Evolutionary conservation across 1,140 invertebrate genomes (phyloP).

Genomic region (Batillaria attramentaria): DNA sequence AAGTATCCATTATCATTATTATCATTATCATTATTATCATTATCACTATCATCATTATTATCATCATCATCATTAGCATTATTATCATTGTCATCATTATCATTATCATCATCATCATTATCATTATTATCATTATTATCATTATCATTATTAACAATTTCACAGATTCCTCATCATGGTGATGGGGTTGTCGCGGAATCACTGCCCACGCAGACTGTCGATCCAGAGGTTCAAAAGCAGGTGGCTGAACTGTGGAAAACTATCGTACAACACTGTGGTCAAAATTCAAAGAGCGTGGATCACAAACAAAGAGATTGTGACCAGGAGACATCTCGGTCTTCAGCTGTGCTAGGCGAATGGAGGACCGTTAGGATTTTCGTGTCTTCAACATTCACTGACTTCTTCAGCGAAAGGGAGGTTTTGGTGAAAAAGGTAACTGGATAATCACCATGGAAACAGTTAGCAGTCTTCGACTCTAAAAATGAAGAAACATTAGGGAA

Average conservation of each 20-base stretch:
- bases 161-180: too few relatives aligned
- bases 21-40: too few relatives aligned
- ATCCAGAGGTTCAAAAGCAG: constrained; percentile 16
- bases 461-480: not conserved
- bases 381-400: constrained; percentile 71
- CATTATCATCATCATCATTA: too few relatives aligned
- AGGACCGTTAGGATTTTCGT: constrained; percentile 69
- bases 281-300: not conserved
- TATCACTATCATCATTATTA: too few relatives aligned
- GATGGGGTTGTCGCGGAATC: not conserved
- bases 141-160: too few relatives aligned
- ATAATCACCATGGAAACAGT: not conserved
- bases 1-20: too few relatives aligned
- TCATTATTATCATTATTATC: too few relatives aligned
- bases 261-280: not conserved
- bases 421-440: constrained; percentile 69
- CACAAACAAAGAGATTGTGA: not conserved
- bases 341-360: constrained; percentile 49
- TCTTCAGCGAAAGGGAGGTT: constrained; percentile 69
- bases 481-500: not conserved
- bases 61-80: too few relatives aligned
- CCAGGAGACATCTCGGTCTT: not conserved
- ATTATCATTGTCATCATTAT: too few relatives aligned
- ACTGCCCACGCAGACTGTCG: not conserved
- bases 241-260: constrained; percentile 2